Base-by-base conservation (phyloP, 2,888 invertebrate genomes). In the Ormia ochracea region DNA sequence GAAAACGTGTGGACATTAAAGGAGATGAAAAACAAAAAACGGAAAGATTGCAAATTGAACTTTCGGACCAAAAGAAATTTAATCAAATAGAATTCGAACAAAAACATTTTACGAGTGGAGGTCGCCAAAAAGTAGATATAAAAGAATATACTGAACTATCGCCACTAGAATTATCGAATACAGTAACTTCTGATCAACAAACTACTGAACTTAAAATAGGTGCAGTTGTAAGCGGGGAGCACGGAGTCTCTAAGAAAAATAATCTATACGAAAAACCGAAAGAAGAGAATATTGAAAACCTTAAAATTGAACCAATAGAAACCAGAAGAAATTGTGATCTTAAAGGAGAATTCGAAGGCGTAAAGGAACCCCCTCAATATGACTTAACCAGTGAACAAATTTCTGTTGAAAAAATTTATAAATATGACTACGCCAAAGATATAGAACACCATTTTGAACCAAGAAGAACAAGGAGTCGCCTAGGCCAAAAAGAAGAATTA, bases 391-490 rank as follows among this genome's bases (percentile, higher is more conserved):
- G 14, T 4, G 14, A 38, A 38, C n/a, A n/a, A 14, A 38, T 4
- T 38, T 38, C 14, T 38, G 38, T n/a, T 12, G 3, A 17, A 41
- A 7, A 41, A 41, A 41, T 5, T n/a, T n/a, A n/a, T n/a, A 48
- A 23, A 17, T 1, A 10, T 6, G 41, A 41, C 31, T 5, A 1
- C 1, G 41, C 1, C 6, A 43, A 36, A 23, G 36, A 58, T 50
- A 28, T 38, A 12, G 52, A 52, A 23, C 10, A 59, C 10, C 14
- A 38, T 50, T 17, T 33, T n/a, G 61, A 38, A 43, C 21, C 41
- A 43, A 61, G 52, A 33, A 72, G 14, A 43, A 54, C 61, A 3
- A 52, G 52, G 17, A 43, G 28, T 26, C 72, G 33, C 3, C n/a
- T 4, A n/a, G 72, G 43, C 14, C 2, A 12, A 10, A 26, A 26